phyloP scores from a whole-genome alignment of 1,140 invertebrate genomes.

The Frieseomelitta varia region DNA sequence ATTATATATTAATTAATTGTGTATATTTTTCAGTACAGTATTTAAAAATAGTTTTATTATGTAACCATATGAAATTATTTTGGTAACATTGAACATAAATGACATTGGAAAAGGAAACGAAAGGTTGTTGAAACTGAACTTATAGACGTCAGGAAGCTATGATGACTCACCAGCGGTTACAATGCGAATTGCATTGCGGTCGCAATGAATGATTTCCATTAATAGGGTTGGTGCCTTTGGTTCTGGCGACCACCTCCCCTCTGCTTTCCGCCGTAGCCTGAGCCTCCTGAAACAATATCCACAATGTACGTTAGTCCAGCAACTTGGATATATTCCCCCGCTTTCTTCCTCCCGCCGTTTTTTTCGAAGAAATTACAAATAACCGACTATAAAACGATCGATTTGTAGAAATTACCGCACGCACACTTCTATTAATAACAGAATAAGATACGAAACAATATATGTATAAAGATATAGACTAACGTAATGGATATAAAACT shows the following conservation, averaged over 20 bases:
- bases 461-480: slow-evolving; percentile 49
- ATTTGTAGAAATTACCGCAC: slow-evolving; percentile 66
- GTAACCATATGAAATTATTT: slow-evolving; percentile 14
- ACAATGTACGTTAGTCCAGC: slow-evolving; percentile 84
- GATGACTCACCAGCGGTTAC: slow-evolving; percentile 81
- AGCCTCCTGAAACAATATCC: slow-evolving; percentile 83
- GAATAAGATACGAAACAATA: slow-evolving; percentile 53
- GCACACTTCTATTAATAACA: slow-evolving; percentile 66
- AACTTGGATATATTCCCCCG: slow-evolving; percentile 83
- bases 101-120: slow-evolving; percentile 38
- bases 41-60: background rate
- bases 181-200: slow-evolving; percentile 79
- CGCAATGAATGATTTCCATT: slow-evolving; percentile 80
- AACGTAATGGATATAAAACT: slow-evolving; percentile 61
- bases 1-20: background rate
- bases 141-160: slow-evolving; percentile 59
- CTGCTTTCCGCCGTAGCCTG: slow-evolving; percentile 84
- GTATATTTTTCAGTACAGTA: background rate
- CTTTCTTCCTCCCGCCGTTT: slow-evolving; percentile 45
- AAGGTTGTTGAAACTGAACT: slow-evolving; percentile 34
- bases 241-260: slow-evolving; percentile 86
- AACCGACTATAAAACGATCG: slow-evolving; percentile 44
- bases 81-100: slow-evolving; percentile 9
- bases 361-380: slow-evolving; percentile 55
- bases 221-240: slow-evolving; percentile 91